A percentile compares a stretch with the other conserved stretches of the same genome.
Conservation (phyloP, 2,888 invertebrate species). For the Lumbricus terrestris region DNA sequence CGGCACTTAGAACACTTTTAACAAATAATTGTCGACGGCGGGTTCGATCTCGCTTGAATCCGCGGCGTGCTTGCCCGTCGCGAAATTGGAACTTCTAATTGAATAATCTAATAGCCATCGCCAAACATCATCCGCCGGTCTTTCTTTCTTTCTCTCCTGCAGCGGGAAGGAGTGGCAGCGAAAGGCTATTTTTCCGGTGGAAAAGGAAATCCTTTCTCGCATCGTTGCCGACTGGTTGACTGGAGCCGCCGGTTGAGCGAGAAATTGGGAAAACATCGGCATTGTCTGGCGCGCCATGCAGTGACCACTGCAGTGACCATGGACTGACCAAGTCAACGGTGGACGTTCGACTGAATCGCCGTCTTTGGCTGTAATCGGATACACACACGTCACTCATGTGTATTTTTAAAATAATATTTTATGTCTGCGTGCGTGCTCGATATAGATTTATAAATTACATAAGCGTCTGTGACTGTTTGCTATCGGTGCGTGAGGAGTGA, state of each 20-base stretch:
- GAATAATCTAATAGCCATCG: conserved; percentile 6
- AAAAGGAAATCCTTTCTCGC: not conserved
- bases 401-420: not conserved
- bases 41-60: not conserved
- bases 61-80: not conserved
- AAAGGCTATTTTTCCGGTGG: not conserved
- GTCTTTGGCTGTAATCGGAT: not conserved
- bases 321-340: not conserved
- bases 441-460: not conserved
- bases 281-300: not conserved
- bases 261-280: conserved; percentile 11
- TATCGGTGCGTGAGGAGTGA: not conserved
- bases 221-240: not conserved
- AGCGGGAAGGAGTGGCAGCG: not conserved
- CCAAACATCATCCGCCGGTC: not conserved
- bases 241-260: not conserved
- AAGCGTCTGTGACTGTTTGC: not conserved
- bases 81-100: conserved; percentile 7
- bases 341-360: not conserved
- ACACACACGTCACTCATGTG: not conserved
- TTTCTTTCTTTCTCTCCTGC: too few species aligned
- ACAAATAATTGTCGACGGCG: not conserved
- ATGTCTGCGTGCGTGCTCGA: not conserved
- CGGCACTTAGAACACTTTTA: conserved; percentile 16
- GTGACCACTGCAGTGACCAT: too few species aligned